These are phyloP conservation scores for Passerina amoena DNA, from an alignment of 2,113 vertebrate species.

Conservation along the genomic window DNA sequence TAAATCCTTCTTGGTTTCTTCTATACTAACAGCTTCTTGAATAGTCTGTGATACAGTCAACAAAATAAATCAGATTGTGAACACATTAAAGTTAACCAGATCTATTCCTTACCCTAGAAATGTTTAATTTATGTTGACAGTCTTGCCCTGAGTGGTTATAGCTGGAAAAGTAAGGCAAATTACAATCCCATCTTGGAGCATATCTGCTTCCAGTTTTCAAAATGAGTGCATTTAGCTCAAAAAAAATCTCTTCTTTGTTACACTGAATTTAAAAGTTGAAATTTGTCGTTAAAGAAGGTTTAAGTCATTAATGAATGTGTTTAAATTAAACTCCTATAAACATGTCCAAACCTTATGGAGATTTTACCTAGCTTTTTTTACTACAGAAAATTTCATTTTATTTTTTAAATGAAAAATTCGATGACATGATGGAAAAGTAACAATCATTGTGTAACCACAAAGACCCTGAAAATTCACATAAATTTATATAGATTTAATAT, in stretches of 20 bases:
- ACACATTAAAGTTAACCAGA: background rate
- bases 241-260: background rate
- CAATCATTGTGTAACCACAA: background rate
- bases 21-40: background rate
- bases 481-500: background rate
- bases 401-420: background rate
- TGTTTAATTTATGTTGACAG: background rate
- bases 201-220: background rate
- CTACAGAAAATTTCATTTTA: background rate
- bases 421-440: background rate
- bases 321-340: background rate
- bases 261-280: background rate
- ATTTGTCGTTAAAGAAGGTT: background rate
- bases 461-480: background rate
- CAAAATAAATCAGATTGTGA: background rate
- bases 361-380: background rate
- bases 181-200: background rate
- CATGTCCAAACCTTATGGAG: fast-evolving
- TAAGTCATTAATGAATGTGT: background rate
- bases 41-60: background rate
- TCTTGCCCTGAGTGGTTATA: background rate
- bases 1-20: background rate
- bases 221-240: background rate
- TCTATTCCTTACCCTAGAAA: background rate
- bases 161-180: background rate